Conservation (phyloP, 1,140 invertebrate genomes). For the Dreissena rostriformis region DNA sequence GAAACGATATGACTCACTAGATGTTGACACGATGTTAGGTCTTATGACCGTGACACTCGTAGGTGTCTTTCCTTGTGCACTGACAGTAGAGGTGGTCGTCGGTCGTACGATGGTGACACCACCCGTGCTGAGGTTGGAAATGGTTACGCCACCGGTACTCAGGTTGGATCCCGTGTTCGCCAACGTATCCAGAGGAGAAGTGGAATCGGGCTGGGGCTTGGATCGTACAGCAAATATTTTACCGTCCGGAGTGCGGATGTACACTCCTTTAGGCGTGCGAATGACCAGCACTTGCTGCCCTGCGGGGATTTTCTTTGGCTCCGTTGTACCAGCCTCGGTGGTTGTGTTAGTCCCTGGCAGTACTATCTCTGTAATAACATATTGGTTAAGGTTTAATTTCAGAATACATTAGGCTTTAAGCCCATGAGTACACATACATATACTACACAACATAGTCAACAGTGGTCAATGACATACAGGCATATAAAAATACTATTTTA, state of each 20-base stretch:
- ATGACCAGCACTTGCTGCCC: constrained; percentile 96
- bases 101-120: constrained; percentile 47
- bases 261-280: constrained; percentile 97
- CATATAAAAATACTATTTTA: no score
- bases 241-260: constrained; percentile 96
- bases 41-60: constrained; percentile 40
- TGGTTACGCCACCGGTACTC: constrained; percentile 30
- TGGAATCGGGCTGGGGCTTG: constrained; percentile 60
- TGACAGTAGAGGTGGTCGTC: constrained; percentile 59
- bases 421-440: no score
- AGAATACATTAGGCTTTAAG: no score
- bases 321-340: constrained; percentile 87
- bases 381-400: no score
- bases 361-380: constrained; percentile 88
- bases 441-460: no score
- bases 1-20: constrained; percentile 18
- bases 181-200: constrained; percentile 39
- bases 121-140: constrained; percentile 24
- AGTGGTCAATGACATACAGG: no score
- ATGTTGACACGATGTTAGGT: constrained; percentile 10
- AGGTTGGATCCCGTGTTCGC: constrained; percentile 36
- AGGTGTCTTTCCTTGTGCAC: constrained; percentile 5
- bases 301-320: constrained; percentile 89
- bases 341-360: constrained; percentile 89
- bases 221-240: constrained; percentile 95